Evolutionary conservation across 2,113 vertebrate species (phyloP), one percentile per base, ranked within the genome.

Genomic region (Athene noctua): DNA sequence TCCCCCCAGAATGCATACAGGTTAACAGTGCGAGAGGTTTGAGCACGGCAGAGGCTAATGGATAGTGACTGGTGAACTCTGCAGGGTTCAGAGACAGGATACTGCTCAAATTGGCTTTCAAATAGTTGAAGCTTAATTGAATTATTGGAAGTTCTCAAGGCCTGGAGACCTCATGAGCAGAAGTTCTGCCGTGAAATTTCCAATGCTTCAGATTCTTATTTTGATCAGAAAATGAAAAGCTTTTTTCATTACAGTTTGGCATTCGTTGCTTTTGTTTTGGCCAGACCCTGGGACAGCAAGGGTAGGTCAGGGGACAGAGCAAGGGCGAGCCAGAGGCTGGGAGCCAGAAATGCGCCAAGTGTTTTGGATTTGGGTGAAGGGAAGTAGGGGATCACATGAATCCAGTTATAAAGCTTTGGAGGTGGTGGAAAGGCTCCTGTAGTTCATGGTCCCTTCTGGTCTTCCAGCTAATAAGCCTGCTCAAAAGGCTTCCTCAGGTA

Each of bases 11-110:
- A 91, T 62, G 40, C 23, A 52, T 2, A 9, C 71, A 94, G 92
- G 86, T 91, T 92, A 96, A 36, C 51, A 38, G 72, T 74, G 72
- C 84, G 94, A 92, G 88, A 95, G 92, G 86, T 80, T 66, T 86
- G 62, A 87, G 85, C 78, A 44, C 0, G 2, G 66, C 54, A 83
- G 80, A 83, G 40, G 19, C 70, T 96, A 88, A 97, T 88, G 71
- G 75, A 83, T 67, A 89, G 83, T 88, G 96, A 97, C 91, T 88
- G 80, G 90, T 91, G 94, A 94, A 75, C 91, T 87, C 58, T 26
- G 13, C 55, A 58, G 80, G 70, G 58, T 84, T 87, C 18, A 23
- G 83, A 90, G 68, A 49, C 20, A 49, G 61, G 52, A 47, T 70
- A 26, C 57, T 70, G 58, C 63, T 94, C 77, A 93, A 92, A 97